phyloP scores from a whole-genome alignment of 2,888 invertebrate genomes.

The Epinotia bilunana region DNA sequence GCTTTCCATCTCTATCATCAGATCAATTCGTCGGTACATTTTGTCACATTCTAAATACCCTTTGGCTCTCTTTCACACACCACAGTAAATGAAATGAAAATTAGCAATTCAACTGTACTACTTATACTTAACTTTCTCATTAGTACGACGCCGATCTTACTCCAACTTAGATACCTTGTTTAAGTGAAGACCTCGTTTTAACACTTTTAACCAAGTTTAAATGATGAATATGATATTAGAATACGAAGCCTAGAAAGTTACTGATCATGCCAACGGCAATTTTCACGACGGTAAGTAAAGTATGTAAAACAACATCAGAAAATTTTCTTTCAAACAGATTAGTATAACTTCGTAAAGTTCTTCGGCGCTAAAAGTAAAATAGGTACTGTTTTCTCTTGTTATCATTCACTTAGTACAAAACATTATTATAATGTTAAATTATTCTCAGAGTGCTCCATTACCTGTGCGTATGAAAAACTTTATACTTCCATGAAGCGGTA shows the following conservation, averaged over 20 bases:
- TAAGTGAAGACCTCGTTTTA: neutral
- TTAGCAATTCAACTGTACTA: neutral
- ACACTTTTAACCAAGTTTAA: neutral
- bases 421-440: neutral
- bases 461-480: neutral
- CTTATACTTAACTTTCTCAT: neutral
- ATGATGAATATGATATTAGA: neutral
- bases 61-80: too few relatives aligned
- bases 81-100: neutral
- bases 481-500: neutral
- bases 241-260: constrained; percentile 5
- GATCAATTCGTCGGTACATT: too few relatives aligned
- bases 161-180: neutral
- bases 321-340: neutral
- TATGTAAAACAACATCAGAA: neutral
- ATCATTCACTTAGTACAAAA: neutral
- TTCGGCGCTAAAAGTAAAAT: neutral
- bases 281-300: neutral
- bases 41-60: too few relatives aligned
- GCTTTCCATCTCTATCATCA: too few relatives aligned
- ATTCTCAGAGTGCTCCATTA: neutral
- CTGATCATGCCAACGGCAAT: neutral
- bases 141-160: neutral
- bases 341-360: neutral
- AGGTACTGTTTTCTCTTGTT: neutral